phyloP scores from a whole-genome alignment of 2,888 invertebrate genomes.

The Synanthedon andrenaeformis region DNA sequence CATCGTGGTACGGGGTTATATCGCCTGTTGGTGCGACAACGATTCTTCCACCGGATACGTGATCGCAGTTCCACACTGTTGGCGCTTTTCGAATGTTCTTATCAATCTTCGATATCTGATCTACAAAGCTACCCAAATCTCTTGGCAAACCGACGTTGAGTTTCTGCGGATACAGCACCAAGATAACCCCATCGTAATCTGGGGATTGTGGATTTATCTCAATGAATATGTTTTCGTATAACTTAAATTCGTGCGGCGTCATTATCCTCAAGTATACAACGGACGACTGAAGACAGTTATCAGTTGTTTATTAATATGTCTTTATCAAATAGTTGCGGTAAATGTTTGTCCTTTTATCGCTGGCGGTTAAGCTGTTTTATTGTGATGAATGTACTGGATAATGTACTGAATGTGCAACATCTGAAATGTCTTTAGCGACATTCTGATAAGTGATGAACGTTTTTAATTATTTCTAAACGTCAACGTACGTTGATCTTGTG shows the following conservation, averaged over 20 bases:
- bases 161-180: slow-evolving; percentile 69
- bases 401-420: too few species aligned
- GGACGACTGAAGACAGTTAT: neutral
- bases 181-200: slow-evolving; percentile 74
- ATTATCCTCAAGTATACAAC: slow-evolving; percentile 4
- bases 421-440: too few species aligned
- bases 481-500: too few species aligned
- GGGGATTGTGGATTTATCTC: slow-evolving; percentile 51
- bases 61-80: slow-evolving; percentile 72
- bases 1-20: slow-evolving; percentile 72
- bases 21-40: slow-evolving; percentile 83
- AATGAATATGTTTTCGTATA: slow-evolving; percentile 56
- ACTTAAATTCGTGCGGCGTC: slow-evolving; percentile 21
- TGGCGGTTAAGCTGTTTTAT: too few species aligned
- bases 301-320: too few species aligned
- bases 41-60: slow-evolving; percentile 74
- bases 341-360: too few species aligned
- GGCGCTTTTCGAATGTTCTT: slow-evolving; percentile 56
- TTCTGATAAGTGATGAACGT: too few species aligned
- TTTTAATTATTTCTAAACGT: too few species aligned
- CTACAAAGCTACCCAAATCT: slow-evolving; percentile 42
- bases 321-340: too few species aligned
- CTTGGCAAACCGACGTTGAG: slow-evolving; percentile 49
- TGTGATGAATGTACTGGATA: too few species aligned
- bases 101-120: slow-evolving; percentile 35